Evolutionary conservation across 2,888 invertebrate species (phyloP), one percentile per base, ranked within the genome.

Genomic region (Eremobia ochroleuca): DNA sequence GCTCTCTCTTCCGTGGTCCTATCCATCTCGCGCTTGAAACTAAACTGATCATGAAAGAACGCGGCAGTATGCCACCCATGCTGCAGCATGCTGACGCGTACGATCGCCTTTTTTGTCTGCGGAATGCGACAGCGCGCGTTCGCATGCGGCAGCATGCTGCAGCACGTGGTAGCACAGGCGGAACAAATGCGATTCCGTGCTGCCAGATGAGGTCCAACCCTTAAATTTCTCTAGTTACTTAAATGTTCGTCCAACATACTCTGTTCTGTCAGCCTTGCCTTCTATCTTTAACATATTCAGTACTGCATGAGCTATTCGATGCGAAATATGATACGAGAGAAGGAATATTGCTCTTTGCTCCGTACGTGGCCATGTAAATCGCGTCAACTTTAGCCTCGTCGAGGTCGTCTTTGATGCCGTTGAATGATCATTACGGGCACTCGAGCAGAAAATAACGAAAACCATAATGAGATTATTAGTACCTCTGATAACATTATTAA

Each of bases 381-480:
- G 15, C 59, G 46, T 58, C 49, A 73, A n/a, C 66, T 73, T 11
- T 58, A 49, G 28, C 43, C 59, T 71, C 62, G 18, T 21, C 25
- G 3, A 78, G 52, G 28, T 62, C 49, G 52, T 46, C 40, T 82
- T 64, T 64, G 70, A 71, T 83, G 62, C 74, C 65, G 62, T 40
- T 67, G 67, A 79, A 66, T 46, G 67, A 74, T 34, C 74, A 79
- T 59, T 46, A 80, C 15, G 37, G 2, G 46, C 37, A 73, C 3
- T 73, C 40, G 52, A 59, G 49, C 58, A 68, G 67, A 82, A 78
- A 70, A 66, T 55, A 37, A n/a, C 31, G 52, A 59, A 73, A 61
- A 21, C 61, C 73, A 65, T 28, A 59, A 11, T 59, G 46, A 34
- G 13, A 66, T 59, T 59, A 59, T 31, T 59, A 1, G 31, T 59